These are phyloP conservation scores for Alethe castanea DNA, from an alignment of 2,113 vertebrate species.

Conservation along the genomic window DNA sequence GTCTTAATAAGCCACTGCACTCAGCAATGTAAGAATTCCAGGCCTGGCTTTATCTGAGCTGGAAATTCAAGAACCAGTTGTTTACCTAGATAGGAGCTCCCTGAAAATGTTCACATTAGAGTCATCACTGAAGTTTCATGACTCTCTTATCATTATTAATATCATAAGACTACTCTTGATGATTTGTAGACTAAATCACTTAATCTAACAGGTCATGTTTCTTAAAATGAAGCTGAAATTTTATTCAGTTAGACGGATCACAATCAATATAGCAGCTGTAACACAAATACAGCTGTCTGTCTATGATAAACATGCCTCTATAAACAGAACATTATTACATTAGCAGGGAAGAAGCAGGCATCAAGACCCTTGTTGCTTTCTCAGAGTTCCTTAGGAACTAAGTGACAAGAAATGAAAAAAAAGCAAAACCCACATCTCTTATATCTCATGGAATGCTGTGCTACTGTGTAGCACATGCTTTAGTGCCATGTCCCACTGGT, in stretches of 20 bases:
- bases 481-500: background rate
- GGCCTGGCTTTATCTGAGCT: background rate
- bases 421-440: background rate
- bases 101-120: background rate
- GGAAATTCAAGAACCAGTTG: background rate
- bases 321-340: constrained; percentile 4
- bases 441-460: background rate
- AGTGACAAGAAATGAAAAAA: background rate
- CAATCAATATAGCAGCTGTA: background rate
- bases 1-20: background rate
- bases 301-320: background rate
- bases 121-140: background rate
- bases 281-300: background rate
- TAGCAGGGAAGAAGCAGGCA: background rate
- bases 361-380: background rate
- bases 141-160: background rate
- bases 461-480: rapidly evolving
- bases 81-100: background rate
- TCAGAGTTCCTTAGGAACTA: background rate
- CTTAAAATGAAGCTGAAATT: background rate
- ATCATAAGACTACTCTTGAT: rapidly evolving
- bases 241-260: background rate
- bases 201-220: background rate
- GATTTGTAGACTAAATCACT: background rate
- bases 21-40: background rate